Evolutionary conservation across 2,888 invertebrate species (phyloP), one percentile per base, ranked within the genome.

Genomic region (Drosophila buzzatii): DNA sequence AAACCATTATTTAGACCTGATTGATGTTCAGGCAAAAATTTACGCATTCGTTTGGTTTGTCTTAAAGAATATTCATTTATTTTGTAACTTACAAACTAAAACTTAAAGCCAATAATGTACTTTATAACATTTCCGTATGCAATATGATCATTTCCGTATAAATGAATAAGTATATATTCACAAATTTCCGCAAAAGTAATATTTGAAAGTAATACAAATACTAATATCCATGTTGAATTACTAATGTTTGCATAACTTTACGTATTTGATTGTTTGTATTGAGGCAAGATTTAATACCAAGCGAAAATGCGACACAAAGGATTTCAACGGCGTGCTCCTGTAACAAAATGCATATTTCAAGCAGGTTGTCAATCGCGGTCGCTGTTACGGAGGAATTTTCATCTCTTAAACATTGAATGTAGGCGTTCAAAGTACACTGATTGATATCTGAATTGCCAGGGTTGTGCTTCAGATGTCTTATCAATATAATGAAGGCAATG

Each of bases 271-370:
- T 93, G 70, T 95, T 95, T 0, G 97, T 96, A 82, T 97, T 97
- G 65, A 97, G 94, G 68, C 96, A 96, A 8, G 96, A 96, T 77
- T 95, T 95, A 70, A 97, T 95, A 4, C 98, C 98, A 51, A 98
- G 94, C 77, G 96, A 95, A 93, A 98, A 98, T 1, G 97, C 97
- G 71, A 96, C 95, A 89, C 95, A 95, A 81, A 98, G 94, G 58
- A 99, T 94, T 60, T 95, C 94, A 63, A 95, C 94, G 0, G 97
- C 97, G 92, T 97, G 96, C 93, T 98, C 98, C 94, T 97, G 97
- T 94, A 97, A 95, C 73, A 97, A 96, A 14, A 97, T 94, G 60
- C 96, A 94, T 75, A 98, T 95, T 87, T 98, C 98, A 0, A 98
- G 96, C 56, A 99, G 94, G 91, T 96, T 95, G 76, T 97, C 97